These are phyloP conservation scores for Rallus limicola DNA, from an alignment of 2,113 vertebrate species.

Conservation along the genomic window DNA sequence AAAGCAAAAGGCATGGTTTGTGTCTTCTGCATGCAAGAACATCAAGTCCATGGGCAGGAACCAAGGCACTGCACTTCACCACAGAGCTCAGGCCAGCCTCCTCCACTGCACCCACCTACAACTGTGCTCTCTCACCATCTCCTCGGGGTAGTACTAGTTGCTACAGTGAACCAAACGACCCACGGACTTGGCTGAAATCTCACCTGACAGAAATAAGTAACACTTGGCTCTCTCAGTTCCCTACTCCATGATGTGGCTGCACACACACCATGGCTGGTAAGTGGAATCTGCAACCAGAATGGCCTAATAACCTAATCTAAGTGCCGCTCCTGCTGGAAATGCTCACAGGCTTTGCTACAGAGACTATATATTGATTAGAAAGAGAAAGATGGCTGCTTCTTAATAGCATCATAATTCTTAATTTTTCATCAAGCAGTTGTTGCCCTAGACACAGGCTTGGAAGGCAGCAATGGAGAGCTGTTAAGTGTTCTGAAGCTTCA, in stretches of 20 bases:
- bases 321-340: background rate
- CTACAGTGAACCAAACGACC: background rate
- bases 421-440: background rate
- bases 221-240: background rate
- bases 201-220: background rate
- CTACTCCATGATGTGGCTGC: background rate
- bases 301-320: background rate
- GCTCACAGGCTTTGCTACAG: background rate
- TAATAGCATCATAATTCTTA: background rate
- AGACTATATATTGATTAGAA: background rate
- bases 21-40: background rate
- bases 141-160: background rate
- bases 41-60: background rate
- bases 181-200: background rate
- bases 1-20: background rate
- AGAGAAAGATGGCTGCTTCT: background rate
- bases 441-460: background rate
- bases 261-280: background rate
- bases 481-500: background rate
- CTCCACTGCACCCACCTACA: fast-evolving
- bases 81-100: fast-evolving
- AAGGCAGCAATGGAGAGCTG: background rate
- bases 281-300: background rate
- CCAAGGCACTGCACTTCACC: fast-evolving
- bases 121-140: background rate